phyloP scores from a whole-genome alignment of 2,113 vertebrate genomes.

The Nanorana parkeri region DNA sequence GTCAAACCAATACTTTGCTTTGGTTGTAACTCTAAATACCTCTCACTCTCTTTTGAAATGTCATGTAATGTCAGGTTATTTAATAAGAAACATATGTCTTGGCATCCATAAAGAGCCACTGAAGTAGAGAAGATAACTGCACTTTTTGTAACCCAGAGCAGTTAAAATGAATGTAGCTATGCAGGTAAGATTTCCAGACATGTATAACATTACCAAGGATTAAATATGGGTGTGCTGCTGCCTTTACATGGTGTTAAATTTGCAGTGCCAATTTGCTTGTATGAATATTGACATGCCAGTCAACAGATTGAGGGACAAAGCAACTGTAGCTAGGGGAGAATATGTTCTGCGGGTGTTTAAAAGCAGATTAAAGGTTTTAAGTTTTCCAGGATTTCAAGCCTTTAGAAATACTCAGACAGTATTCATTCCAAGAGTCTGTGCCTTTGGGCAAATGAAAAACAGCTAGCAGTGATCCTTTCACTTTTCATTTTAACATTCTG shows the following conservation, averaged over 20 bases:
- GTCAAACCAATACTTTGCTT: no score
- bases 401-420: slow-evolving; percentile 8
- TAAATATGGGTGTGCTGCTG: background rate
- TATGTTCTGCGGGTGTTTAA: background rate
- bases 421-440: slow-evolving; percentile 27
- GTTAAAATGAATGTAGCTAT: no score
- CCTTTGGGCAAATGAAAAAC: slow-evolving; percentile 45
- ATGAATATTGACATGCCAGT: slow-evolving; percentile 23
- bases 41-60: no score
- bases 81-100: no score
- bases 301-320: slow-evolving; percentile 6
- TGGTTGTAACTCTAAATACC: no score
- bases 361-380: slow-evolving; percentile 29
- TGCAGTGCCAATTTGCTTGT: background rate
- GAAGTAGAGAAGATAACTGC: no score
- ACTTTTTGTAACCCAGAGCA: background rate
- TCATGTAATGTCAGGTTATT: no score
- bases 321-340: slow-evolving; percentile 1
- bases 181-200: slow-evolving; percentile 8
- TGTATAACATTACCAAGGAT: slow-evolving; percentile 11
- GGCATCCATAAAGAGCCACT: no score
- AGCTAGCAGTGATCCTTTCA: slow-evolving; percentile 10
- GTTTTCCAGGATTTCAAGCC: slow-evolving; percentile 1
- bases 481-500: slow-evolving; percentile 44
- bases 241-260: background rate